Percentiles rank a stretch among this genome's conserved stretches.
These are phyloP conservation scores for Bombyx mandarina DNA, from an alignment of 1,140 invertebrate species.

Conservation along the genomic window DNA sequence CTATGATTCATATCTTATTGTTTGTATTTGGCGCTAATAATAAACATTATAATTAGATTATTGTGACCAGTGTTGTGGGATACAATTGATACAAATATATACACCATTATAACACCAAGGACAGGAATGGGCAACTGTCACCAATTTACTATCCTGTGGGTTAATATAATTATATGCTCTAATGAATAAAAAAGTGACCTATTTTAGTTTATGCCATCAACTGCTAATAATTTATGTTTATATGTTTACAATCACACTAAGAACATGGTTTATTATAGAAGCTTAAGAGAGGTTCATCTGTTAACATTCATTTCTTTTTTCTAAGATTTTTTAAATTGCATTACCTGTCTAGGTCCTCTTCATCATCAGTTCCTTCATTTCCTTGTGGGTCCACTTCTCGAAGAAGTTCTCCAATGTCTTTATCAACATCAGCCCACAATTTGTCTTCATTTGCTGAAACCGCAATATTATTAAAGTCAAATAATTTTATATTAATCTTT, in stretches of 20 bases:
- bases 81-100: too few relatives aligned
- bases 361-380: conserved; percentile 78
- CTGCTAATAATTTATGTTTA: neutral
- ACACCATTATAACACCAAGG: too few relatives aligned
- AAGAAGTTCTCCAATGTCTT: conserved; percentile 79
- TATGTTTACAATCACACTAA: neutral
- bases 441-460: conserved; percentile 74
- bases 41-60: too few relatives aligned
- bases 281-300: neutral
- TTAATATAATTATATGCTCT: too few relatives aligned
- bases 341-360: conserved; percentile 76
- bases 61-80: too few relatives aligned
- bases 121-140: too few relatives aligned
- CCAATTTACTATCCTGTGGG: too few relatives aligned
- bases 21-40: too few relatives aligned
- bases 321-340: neutral
- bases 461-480: neutral
- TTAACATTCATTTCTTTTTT: neutral
- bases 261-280: neutral
- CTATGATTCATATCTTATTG: too few relatives aligned
- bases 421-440: conserved; percentile 82
- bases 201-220: too few relatives aligned
- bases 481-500: neutral
- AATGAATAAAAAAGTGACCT: too few relatives aligned
- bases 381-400: conserved; percentile 74